Conservation (phyloP, 53 echinoderm and acorn worm species). For the Glandiceps talaboti region DNA sequence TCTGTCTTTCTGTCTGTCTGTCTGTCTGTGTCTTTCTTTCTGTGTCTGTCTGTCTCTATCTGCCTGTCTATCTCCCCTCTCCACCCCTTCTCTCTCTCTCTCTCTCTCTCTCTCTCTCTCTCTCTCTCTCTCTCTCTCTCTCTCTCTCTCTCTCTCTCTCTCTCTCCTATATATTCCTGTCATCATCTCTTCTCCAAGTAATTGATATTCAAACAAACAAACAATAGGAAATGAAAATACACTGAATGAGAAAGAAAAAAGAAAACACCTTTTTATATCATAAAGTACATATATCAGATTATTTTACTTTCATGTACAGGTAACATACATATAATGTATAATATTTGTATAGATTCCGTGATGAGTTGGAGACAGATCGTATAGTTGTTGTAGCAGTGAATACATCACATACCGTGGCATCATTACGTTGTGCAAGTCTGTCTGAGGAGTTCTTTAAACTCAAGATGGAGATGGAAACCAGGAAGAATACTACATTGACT, state of each 20-base stretch:
- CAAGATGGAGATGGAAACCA: constrained; percentile 45
- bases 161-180: no score
- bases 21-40: no score
- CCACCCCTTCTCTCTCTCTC: no score
- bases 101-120: no score
- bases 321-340: no score
- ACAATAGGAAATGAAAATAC: background rate
- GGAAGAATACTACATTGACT: constrained; percentile 43
- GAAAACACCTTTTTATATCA: background rate
- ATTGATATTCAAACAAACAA: background rate
- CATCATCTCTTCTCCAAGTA: background rate
- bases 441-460: constrained; percentile 43
- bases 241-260: background rate
- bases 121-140: no score
- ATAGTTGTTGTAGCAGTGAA: constrained; percentile 64
- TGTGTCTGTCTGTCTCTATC: no score
- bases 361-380: constrained; percentile 79
- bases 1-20: no score
- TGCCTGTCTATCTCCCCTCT: no score
- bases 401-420: constrained; percentile 52
- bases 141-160: no score
- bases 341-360: constrained; percentile 57
- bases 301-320: no score
- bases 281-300: no score
- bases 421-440: constrained; percentile 70